Base-by-base conservation (phyloP, 2,113 vertebrate species). In the Desmodus rotundus region DNA sequence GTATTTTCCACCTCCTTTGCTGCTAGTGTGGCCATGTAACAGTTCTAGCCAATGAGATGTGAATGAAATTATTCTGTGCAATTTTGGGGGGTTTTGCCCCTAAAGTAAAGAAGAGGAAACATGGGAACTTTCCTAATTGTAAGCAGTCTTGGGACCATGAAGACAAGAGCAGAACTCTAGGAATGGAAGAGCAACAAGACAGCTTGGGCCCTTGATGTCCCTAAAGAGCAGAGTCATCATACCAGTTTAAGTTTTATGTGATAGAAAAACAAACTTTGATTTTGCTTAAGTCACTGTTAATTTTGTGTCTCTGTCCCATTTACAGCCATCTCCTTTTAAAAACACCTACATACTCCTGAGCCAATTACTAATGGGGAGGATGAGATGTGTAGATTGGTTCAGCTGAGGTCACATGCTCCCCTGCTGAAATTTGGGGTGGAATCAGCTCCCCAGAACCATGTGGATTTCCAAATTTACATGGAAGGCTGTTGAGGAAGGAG, bases 131-230 rank as follows among this genome's bases (percentile, higher is more conserved):
- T 76, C 22, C 5, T 70, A 16, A 38, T 50, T 61, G 8, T 56
- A 70, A 94, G 38, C 17, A 65, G 5, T 94, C 22, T 14, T 36
- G 11, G 38, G 36, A 36, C 31, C 28, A 52, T 33, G 10, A 20
- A 74, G 61, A 73, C 15, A 56, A 86, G n/a, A 78, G 26, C 15
- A 67, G 38, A 9, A 63, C 5, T 76, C 5, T 14, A 41, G 41
- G 50, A 70, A 38, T 2, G 7, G n/a, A 88, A 80, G 20, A 41
- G 47, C 41, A 65, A 14, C 33, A 74, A n/a, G 58, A 58, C 0
- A 45, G 24, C 20, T 54, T 0, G 0, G 36, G 28, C 4, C 20
- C 15, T 58, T 38, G 67, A 31, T n/a, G 7, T 22, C 0, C 3
- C 38, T 22, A 22, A 19, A 87, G 56, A 84, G 14, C 33, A 43